Evolutionary conservation across 2,797 vertebrate genomes (phyloP).

Genomic region (Amblyopsis hoosieri): DNA sequence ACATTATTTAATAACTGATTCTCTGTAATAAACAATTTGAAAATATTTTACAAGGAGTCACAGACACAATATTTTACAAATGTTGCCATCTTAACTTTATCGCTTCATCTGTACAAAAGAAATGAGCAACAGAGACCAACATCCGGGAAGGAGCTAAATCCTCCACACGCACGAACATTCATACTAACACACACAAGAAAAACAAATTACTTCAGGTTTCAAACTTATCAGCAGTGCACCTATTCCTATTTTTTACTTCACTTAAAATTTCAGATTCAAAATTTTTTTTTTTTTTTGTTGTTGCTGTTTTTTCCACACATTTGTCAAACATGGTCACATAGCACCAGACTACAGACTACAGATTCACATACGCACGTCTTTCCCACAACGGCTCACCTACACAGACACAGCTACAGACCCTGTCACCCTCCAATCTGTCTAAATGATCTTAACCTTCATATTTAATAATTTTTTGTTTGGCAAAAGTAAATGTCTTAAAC

Average conservation of each 20-base stretch:
- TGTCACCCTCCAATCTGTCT: slow-evolving; percentile 49
- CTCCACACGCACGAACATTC: slow-evolving; percentile 69
- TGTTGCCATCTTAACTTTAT: slow-evolving; percentile 86
- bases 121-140: slow-evolving; percentile 82
- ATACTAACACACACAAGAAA: slow-evolving; percentile 65
- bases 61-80: slow-evolving; percentile 99
- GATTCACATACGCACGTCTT: slow-evolving; percentile 92
- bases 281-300: slow-evolving; percentile 59
- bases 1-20: slow-evolving; percentile 99
- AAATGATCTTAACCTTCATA: slow-evolving; percentile 54
- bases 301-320: slow-evolving; percentile 76
- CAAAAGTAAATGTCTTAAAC: slow-evolving; percentile 73
- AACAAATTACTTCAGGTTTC: slow-evolving; percentile 61
- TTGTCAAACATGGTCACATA: slow-evolving; percentile 85
- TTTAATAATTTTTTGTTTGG: slow-evolving; percentile 61
- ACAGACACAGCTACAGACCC: slow-evolving; percentile 68
- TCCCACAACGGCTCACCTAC: slow-evolving; percentile 84
- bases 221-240: slow-evolving; percentile 79
- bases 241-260: slow-evolving; percentile 81
- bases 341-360: slow-evolving; percentile 99
- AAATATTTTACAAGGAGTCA: slow-evolving; percentile 99
- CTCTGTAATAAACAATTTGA: slow-evolving; percentile 99
- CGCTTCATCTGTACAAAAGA: slow-evolving; percentile 96
- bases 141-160: slow-evolving; percentile 77
- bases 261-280: slow-evolving; percentile 82